A percentile compares a stretch with the other conserved stretches of the same genome.
Conservation (phyloP, 2,113 vertebrate species). For the Callipepla californica region DNA sequence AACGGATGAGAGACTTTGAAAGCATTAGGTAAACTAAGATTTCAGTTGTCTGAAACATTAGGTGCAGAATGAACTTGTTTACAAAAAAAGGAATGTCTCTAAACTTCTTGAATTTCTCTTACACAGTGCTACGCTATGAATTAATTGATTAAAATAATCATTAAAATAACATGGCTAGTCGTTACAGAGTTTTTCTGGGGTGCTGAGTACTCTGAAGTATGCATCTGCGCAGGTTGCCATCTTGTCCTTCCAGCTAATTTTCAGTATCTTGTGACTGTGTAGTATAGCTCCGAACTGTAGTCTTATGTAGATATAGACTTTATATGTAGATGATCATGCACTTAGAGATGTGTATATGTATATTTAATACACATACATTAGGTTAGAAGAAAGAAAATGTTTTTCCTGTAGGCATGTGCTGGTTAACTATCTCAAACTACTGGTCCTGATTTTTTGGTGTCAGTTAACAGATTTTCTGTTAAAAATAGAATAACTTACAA, state of each 20-base stretch:
- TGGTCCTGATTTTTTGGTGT: background rate
- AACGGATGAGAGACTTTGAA: background rate
- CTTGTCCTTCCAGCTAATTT: background rate
- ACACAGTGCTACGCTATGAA: fast-evolving
- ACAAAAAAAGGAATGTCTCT: background rate
- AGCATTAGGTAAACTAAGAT: background rate
- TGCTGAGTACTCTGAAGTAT: fast-evolving
- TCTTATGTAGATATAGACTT: background rate
- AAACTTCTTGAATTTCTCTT: background rate
- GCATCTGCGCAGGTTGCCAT: fast-evolving
- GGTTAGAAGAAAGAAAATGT: background rate
- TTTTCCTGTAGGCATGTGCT: background rate
- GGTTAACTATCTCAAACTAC: background rate
- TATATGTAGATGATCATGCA: background rate
- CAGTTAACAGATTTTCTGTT: background rate
- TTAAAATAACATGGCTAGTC: background rate
- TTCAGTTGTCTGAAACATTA: background rate
- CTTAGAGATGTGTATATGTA: background rate
- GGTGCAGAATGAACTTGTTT: background rate
- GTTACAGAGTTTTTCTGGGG: background rate
- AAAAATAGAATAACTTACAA: background rate
- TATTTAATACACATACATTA: background rate
- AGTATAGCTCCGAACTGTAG: background rate
- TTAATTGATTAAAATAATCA: background rate
- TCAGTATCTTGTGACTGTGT: background rate